A percentile compares a stretch with the other conserved stretches of the same genome.
Conservation (phyloP, 2,888 invertebrate genomes). For the Xestia c-nigrum region DNA sequence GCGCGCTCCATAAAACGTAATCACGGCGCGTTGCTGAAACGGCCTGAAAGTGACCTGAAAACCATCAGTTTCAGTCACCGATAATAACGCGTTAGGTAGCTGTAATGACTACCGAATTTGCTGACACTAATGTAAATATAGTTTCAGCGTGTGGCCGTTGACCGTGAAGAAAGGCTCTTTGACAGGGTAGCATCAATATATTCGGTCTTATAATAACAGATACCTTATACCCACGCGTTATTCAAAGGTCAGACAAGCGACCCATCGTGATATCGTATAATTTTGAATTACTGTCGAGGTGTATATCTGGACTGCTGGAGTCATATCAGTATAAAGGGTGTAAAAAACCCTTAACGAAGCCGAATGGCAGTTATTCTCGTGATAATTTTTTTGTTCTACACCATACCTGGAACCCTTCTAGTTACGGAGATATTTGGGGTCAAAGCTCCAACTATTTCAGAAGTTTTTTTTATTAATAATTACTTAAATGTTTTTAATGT, state of each 20-base stretch:
- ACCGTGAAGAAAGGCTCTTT: constrained; percentile 24
- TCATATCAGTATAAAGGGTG: background rate
- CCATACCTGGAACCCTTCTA: too few relatives aligned
- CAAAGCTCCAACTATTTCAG: too few relatives aligned
- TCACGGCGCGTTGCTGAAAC: constrained; percentile 38
- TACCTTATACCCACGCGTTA: constrained; percentile 19
- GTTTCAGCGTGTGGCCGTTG: constrained; percentile 5
- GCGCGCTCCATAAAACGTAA: constrained; percentile 36
- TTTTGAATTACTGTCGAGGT: background rate
- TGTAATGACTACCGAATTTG: background rate
- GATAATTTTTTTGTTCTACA: too few relatives aligned
- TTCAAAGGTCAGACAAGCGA: constrained; percentile 23
- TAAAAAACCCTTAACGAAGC: too few relatives aligned
- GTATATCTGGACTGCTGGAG: background rate
- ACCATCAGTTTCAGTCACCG: constrained; percentile 1
- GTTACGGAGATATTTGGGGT: too few relatives aligned
- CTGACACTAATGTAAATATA: constrained; percentile 31
- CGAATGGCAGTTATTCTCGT: too few relatives aligned
- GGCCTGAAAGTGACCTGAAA: constrained; percentile 10
- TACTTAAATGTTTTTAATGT: too few relatives aligned
- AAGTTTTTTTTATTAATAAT: too few relatives aligned
- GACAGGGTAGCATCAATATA: constrained; percentile 17
- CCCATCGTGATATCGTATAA: constrained; percentile 4
- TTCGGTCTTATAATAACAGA: constrained; percentile 19
- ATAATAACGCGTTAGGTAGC: constrained; percentile 11